Evolutionary conservation across 2,888 invertebrate genomes (phyloP), one percentile per base, ranked within the genome.

Genomic region (Galerucella calmariensis): DNA sequence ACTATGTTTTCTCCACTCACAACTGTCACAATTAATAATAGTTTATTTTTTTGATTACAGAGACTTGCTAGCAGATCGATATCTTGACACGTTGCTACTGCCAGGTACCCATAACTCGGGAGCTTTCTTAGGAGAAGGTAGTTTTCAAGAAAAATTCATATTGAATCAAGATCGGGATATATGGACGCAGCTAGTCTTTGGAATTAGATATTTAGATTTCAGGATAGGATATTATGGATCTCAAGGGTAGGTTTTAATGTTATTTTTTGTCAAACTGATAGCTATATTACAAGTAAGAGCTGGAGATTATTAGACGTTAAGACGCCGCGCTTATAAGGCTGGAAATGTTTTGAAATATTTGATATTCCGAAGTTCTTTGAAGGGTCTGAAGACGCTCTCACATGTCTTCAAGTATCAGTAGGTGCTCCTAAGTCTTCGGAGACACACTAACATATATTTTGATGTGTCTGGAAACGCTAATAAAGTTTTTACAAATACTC

Each of bases 171-270:
- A 95, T 85, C 91, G 94, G 75, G 92, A 92, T 82, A 90, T 96
- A 67, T 95, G 95, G 94, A 91, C 92, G 0, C 96, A 96, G 83
- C 89, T 96, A n/a, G 93, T 94, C 0, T 93, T 94, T 84, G 96
- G 96, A 69, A 92, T 95, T 82, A 90, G 96, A 83, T 95, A 94
- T 87, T 88, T 96, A 67, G 95, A 96, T 86, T 90, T 96, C 71
- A 91, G 95, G 81, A 90, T 96, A 78, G 95, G 94, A 76, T 94
- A 92, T 87, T 94, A 91, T 79, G 83, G 82, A 35, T 76, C 80
- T 41, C 82, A 83, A 61, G 83, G 82, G 84, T 84, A 79, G 77
- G 77, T 75, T 65, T 58, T 53, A 0, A 6, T 24, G 4, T 69
- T 65, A 16, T 24, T 20, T 44, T 61, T 20, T 14, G 16, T 20